Percentiles rank a stretch among this genome's conserved stretches.
Evolutionary conservation across 2,888 invertebrate genomes (phyloP).

Genomic region (Drosophila mettleri): DNA sequence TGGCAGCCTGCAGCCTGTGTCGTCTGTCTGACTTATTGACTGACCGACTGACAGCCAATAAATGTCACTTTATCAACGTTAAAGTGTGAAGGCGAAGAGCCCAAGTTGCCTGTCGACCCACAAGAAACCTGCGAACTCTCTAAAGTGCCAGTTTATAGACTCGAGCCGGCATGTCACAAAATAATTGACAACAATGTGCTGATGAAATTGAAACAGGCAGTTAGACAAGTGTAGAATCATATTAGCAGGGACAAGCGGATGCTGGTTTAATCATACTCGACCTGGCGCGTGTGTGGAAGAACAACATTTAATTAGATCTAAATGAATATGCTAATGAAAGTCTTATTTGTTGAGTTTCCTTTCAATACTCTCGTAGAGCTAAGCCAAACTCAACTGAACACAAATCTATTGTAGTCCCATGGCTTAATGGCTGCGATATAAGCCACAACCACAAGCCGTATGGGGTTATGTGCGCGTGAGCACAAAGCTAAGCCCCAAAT

Average conservation of each 20-base stretch:
- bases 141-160: slow-evolving; percentile 72
- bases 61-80: slow-evolving; percentile 69
- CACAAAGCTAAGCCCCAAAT: slow-evolving; percentile 6
- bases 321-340: not conserved
- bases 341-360: not conserved
- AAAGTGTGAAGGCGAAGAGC: slow-evolving; percentile 63
- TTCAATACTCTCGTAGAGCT: not conserved
- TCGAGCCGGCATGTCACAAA: slow-evolving; percentile 67
- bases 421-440: not conserved
- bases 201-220: slow-evolving; percentile 64
- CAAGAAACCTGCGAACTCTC: slow-evolving; percentile 32
- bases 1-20: slow-evolving; percentile 25
- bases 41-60: slow-evolving; percentile 67
- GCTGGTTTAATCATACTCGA: slow-evolving; percentile 1
- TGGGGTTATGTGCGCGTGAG: slow-evolving; percentile 17
- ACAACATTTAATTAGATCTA: not conserved
- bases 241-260: not conserved
- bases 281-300: not conserved
- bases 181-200: slow-evolving; percentile 73
- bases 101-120: slow-evolving; percentile 8
- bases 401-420: not conserved
- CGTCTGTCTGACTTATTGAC: slow-evolving; percentile 17
- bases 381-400: not conserved
- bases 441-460: slow-evolving; percentile 14
- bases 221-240: slow-evolving; percentile 8